Evolutionary conservation across 2,113 vertebrate species (phyloP).

Genomic region (Protomyctophum bolini): DNA sequence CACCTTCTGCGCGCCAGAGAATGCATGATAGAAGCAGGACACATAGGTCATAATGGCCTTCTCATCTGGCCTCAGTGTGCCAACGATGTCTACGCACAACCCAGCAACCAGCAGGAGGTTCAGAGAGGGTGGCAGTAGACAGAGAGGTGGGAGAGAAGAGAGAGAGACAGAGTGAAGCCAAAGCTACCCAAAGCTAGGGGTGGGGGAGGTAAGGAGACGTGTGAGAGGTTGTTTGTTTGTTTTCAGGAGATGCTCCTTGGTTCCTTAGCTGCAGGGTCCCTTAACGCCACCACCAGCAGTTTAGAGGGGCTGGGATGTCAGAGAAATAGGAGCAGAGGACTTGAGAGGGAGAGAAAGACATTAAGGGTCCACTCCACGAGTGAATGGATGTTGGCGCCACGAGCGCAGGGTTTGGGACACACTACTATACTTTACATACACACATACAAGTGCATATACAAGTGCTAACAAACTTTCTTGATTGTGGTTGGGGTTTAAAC

Average conservation of each 20-base stretch:
- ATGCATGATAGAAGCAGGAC: slow-evolving; percentile 99
- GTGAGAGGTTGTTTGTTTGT: background rate
- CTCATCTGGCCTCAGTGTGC: slow-evolving; percentile 97
- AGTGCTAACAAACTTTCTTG: background rate
- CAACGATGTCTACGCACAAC: slow-evolving; percentile 91
- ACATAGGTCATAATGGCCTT: slow-evolving; percentile 99
- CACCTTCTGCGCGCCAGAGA: slow-evolving; percentile 99
- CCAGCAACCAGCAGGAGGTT: slow-evolving; percentile 57
- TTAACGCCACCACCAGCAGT: background rate
- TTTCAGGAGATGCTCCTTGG: background rate
- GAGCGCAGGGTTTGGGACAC: slow-evolving; percentile 35
- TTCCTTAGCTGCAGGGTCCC: slow-evolving; percentile 20
- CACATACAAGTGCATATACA: background rate
- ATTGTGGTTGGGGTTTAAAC: background rate
- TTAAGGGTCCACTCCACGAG: slow-evolving; percentile 6
- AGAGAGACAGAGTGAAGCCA: slow-evolving; percentile 68
- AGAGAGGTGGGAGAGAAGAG: slow-evolving; percentile 22
- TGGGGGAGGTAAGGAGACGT: background rate
- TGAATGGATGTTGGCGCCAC: slow-evolving; percentile 14
- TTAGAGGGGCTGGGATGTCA: background rate
- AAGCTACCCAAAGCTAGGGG: slow-evolving; percentile 73
- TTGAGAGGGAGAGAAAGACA: slow-evolving; percentile 5
- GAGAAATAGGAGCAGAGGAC: background rate
- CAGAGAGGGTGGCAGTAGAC: slow-evolving; percentile 21
- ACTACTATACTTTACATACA: slow-evolving; percentile 36